A percentile compares a stretch with the other conserved stretches of the same genome.
These are phyloP conservation scores for Aspidiotus destructor DNA, from an alignment of 2,888 invertebrate genomes.

Conservation along the genomic window DNA sequence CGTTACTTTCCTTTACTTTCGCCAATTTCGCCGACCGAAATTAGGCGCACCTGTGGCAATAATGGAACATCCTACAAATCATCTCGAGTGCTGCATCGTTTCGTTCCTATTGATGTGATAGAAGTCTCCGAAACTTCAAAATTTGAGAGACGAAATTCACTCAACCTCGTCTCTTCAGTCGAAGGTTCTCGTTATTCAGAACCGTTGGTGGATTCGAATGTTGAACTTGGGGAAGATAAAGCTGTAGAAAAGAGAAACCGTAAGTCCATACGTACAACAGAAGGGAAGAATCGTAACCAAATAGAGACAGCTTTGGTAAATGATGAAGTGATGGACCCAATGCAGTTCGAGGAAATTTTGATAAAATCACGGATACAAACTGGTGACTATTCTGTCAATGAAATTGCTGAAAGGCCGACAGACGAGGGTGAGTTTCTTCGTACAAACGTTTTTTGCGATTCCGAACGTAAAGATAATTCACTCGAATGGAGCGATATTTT, in stretches of 20 bases:
- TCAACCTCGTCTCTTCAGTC: slow-evolving; percentile 47
- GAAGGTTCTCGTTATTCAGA: slow-evolving; percentile 66
- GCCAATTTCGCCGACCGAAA: slow-evolving; percentile 73
- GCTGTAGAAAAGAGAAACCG: slow-evolving; percentile 46
- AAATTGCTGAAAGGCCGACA: slow-evolving; percentile 49
- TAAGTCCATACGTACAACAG: slow-evolving; percentile 63
- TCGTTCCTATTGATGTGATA: slow-evolving; percentile 51
- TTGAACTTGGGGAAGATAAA: slow-evolving; percentile 49
- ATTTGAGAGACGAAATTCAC: slow-evolving; percentile 43
- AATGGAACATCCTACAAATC: slow-evolving; percentile 67
- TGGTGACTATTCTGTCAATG: slow-evolving; percentile 49
- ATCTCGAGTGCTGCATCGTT: slow-evolving; percentile 58
- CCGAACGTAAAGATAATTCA: slow-evolving; percentile 52
- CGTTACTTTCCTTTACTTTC: slow-evolving; percentile 72
- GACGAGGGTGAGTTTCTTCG: slow-evolving; percentile 53
- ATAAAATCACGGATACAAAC: slow-evolving; percentile 62
- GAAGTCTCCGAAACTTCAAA: slow-evolving; percentile 52
- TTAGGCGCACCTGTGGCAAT: slow-evolving; percentile 65
- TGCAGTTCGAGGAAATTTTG: slow-evolving; percentile 63
- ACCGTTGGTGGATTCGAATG: slow-evolving; percentile 55
- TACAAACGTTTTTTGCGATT: slow-evolving; percentile 53
- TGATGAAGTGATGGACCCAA: slow-evolving; percentile 65
- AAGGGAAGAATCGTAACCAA: slow-evolving; percentile 60
- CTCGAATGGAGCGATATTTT: slow-evolving; percentile 18
- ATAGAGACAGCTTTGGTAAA: slow-evolving; percentile 66